Evolutionary conservation across 2,113 vertebrate genomes (phyloP).

Genomic region (Hemiprocne comata): DNA sequence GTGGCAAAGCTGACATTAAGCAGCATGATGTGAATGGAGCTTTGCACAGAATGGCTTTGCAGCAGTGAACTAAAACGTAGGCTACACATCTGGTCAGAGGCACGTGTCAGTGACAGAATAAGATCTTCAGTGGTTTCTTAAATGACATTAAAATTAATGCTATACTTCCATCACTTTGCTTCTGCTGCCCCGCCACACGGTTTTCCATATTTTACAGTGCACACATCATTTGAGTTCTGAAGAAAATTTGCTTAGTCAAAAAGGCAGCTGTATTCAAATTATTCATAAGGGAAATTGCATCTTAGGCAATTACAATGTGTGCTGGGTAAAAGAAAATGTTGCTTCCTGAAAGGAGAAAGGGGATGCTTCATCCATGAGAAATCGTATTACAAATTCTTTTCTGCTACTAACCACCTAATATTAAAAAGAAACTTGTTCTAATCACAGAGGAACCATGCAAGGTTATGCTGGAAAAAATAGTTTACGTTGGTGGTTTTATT

Average conservation of each 20-base stretch:
- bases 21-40: not conserved
- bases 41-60: not conserved
- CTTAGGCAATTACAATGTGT: slow-evolving; percentile 60
- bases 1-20: not conserved
- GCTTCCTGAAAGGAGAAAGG: slow-evolving; percentile 37
- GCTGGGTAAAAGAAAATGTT: slow-evolving; percentile 50
- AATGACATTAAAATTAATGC: slow-evolving; percentile 61
- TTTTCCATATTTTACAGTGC: slow-evolving; percentile 66
- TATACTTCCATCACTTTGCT: slow-evolving; percentile 56
- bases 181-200: slow-evolving; percentile 26
- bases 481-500: not conserved
- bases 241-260: slow-evolving; percentile 67
- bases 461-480: not conserved
- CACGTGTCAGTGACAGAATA: not conserved
- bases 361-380: slow-evolving; percentile 4
- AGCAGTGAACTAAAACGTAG: not conserved
- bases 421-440: not conserved
- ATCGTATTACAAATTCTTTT: not conserved
- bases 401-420: slow-evolving; percentile 12
- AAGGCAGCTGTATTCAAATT: slow-evolving; percentile 68
- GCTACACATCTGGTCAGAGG: slow-evolving; percentile 3
- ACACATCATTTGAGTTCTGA: slow-evolving; percentile 68
- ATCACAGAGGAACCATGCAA: not conserved
- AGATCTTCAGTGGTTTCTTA: slow-evolving; percentile 10
- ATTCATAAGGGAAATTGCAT: slow-evolving; percentile 73